Evolutionary conservation across 2,113 vertebrate species (phyloP), one percentile per base, ranked within the genome.

Genomic region (Sphyrna mokarran): DNA sequence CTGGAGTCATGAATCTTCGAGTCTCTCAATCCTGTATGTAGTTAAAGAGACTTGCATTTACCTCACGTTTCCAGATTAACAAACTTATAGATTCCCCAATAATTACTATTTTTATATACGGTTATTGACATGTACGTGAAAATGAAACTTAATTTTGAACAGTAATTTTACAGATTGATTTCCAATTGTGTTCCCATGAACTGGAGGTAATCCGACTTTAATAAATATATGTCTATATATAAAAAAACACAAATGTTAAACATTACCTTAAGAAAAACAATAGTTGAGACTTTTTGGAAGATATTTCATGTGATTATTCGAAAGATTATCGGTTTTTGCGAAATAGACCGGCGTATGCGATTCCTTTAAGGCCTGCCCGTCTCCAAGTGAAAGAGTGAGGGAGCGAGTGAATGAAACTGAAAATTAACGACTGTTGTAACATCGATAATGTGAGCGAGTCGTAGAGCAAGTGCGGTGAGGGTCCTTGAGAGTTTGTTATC

Each of bases 361-460:
- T 23, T 37, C 68, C 66, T 43, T 68, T 69, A 70, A 95, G 68
- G 93, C 86, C 86, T 89, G 93, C 61, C 66, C 48, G 68, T 72
- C 68, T 72, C 66, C 37, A 22, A 70, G 93, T 48, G 29, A 23
- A 54, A 23, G 66, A 70, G 93, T 48, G 93, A 22, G 93, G 37
- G 93, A 95, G 93, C 33, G n/a, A 93, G 89, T 95, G 93, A 95
- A 72, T 95, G 93, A 95, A 89, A 95, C 93, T 94, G 93, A 95
- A 95, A 95, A 95, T 95, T 95, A 95, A 66, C 93, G 93, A 72
- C 93, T 95, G 40, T 70, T 70, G 93, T 72, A 95, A 95, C 68
- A 95, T 95, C 93, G 70, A 69, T 95, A 95, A 72, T 72, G 40
- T 26, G 93, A 95, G 93, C 68, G 66, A 89, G 86, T 33, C 26